phyloP scores from a whole-genome alignment of 2,797 vertebrate species.

The Triplophysa bombifrons region DNA sequence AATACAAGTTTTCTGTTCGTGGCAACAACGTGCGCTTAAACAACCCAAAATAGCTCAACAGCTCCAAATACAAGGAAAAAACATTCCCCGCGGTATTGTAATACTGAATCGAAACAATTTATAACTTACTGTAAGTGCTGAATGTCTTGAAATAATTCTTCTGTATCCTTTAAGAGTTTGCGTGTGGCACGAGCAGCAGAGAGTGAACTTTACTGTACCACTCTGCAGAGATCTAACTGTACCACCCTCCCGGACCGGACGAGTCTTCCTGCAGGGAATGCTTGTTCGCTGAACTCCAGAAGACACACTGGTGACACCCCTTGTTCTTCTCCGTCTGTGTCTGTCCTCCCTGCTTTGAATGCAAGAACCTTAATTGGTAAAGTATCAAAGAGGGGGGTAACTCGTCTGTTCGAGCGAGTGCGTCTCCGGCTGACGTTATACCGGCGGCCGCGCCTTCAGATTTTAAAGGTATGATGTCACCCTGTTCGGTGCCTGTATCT shows the following conservation, averaged over 20 bases:
- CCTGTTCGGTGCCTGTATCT: constrained; percentile 50
- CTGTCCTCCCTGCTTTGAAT: constrained; percentile 54
- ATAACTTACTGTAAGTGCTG: constrained; percentile 48
- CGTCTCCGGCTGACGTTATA: constrained; percentile 73
- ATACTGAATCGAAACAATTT: constrained; percentile 16
- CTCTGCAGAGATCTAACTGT: constrained; percentile 52
- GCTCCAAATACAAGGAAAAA: neutral
- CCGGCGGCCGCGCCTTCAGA: constrained; percentile 76
- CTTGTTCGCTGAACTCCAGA: constrained; percentile 59
- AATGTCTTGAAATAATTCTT: constrained; percentile 48
- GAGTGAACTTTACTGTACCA: constrained; percentile 34
- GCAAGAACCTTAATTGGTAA: constrained; percentile 85
- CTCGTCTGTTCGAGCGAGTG: constrained; percentile 48
- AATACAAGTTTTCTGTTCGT: neutral
- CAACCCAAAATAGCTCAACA: neutral
- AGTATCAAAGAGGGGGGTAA: constrained; percentile 69
- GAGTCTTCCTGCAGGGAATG: constrained; percentile 65
- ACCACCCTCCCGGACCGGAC: constrained; percentile 69
- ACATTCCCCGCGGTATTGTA: neutral
- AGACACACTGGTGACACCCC: constrained; percentile 67
- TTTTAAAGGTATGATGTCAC: constrained; percentile 80
- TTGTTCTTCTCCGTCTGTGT: constrained; percentile 66
- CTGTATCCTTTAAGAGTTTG: constrained; percentile 32
- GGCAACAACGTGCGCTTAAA: neutral
- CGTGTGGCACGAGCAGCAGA: constrained; percentile 44